Base-by-base conservation (phyloP, 1,140 invertebrate genomes). In the Neodiprion pinetum region DNA sequence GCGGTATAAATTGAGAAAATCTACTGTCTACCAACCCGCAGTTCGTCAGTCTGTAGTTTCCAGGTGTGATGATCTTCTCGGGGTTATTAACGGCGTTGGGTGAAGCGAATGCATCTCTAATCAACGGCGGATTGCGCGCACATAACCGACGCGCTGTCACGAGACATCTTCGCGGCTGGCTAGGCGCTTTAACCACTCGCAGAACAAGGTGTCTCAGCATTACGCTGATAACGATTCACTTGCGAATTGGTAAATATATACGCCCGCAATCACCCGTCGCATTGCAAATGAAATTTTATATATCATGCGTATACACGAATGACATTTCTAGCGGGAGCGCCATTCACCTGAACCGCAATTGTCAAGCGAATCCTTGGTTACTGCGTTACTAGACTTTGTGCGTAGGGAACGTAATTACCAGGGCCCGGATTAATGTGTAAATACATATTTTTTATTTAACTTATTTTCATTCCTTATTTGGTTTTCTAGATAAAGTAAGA, bases 171-270 rank as follows among this genome's bases (percentile, higher is more conserved):
- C 53, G 53, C 11, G 53, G 53, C 53, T 61, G 53, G 53, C n/a
- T 17, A 17, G 53, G 53, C 53, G 53, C n/a, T 61, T 61, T 61
- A 17, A 61, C 53, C 53, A 61, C 53, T 61, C 53, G 53, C n/a
- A 61, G 53, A 4, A 61, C 53, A 5, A 61, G 53, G 53, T 61
- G 53, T 61, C 53, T 61, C 53, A 61, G 53, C 53, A 61, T 61
- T 61, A 61, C 53, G 53, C 53, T 61, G 53, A 61, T 17, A 17
- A 61, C 53, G n/a, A 61, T 61, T 61, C 53, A 61, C 53, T 61
- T 17, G 53, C 53, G n/a, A 61, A 14, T 61, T 61, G 53, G 53
- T 9, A 61, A 61, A 12, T 8, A 8, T 61, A 61, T 61, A 14
- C 53, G 53, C 53, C 53, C 53, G 11, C 53, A 17, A 61, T 61